Percentiles rank a stretch among this genome's conserved stretches.
These are phyloP conservation scores for Idaea dimidiata DNA, from an alignment of 2,888 invertebrate genomes.

Conservation along the genomic window DNA sequence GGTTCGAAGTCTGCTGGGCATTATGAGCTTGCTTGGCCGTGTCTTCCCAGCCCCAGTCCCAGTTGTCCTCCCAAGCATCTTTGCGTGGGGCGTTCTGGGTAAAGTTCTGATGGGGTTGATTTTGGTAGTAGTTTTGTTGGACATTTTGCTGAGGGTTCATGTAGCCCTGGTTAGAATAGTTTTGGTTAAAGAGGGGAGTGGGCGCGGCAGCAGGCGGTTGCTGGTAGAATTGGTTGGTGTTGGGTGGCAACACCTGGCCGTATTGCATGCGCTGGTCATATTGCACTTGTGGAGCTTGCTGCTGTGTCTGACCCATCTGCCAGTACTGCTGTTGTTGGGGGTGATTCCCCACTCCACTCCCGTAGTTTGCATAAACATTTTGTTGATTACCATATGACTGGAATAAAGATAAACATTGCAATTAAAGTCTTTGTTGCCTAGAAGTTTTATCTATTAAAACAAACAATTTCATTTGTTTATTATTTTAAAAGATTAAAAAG, in stretches of 20 bases:
- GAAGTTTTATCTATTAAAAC: neutral
- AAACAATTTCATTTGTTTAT: neutral
- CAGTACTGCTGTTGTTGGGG: constrained; percentile 60
- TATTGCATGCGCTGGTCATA: constrained; percentile 63
- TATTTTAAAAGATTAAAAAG: neutral
- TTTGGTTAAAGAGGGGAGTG: constrained; percentile 23
- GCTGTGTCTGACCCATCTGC: constrained; percentile 44
- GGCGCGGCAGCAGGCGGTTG: constrained; percentile 26
- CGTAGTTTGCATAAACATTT: constrained; percentile 55
- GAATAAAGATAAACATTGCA: constrained; percentile 28
- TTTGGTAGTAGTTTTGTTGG: constrained; percentile 28
- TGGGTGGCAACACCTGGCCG: constrained; percentile 60
- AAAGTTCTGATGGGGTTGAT: constrained; percentile 57
- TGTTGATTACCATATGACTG: constrained; percentile 60
- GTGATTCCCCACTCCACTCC: constrained; percentile 39
- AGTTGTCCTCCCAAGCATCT: constrained; percentile 71
- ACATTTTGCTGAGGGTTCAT: constrained; percentile 33
- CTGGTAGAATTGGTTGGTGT: constrained; percentile 62
- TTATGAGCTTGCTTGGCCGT: constrained; percentile 63
- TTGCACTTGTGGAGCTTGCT: constrained; percentile 37
- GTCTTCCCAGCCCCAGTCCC: constrained; percentile 84
- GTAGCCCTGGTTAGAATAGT: constrained; percentile 25
- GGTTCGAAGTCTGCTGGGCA: constrained; percentile 35
- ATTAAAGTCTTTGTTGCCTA: neutral
- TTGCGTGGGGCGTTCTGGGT: constrained; percentile 46